Evolutionary conservation across 2,888 invertebrate genomes (phyloP), one percentile per base, ranked within the genome.

Genomic region (Pammene aurita): DNA sequence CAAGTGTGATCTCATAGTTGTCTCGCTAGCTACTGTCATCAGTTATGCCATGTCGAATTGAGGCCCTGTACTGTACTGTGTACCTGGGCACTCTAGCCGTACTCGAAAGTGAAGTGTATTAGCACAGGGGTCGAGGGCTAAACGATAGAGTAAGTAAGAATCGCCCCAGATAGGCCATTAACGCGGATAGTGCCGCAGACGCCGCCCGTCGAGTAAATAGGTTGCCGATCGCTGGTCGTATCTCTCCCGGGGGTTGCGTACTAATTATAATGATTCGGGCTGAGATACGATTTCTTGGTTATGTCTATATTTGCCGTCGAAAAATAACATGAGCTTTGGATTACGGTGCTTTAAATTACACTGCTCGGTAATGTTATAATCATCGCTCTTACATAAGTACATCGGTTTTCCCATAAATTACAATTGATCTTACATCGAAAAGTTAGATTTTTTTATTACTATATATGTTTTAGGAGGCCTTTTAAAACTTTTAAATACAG

Each of bases 111-210:
- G 7, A 44, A 26, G 26, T 44, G 44, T 9, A 2, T 9, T 38
- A 6, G 9, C 38, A 42, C 10, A 1, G 7, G 13, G 68, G 57
- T 63, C 64, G 73, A 72, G 71, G 70, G 73, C 70, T 73, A 66
- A 70, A 67, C 78, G 77, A 78, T 77, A 78, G 77, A 78, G 75
- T 71, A 77, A 79, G 76, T 71, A 73, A 72, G 75, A 76, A 26
- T 26, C 2, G 26, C 64, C 67, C 66, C 72, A 66, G 71, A 73
- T 74, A 73, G 73, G 67, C 70, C 73, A 76, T 77, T 78, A 76
- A 75, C 73, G 72, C 58, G 67, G 71, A 72, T 74, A 74, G 70
- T 60, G 44, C 44, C 34, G 70, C 66, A 64, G 26, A 26, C 26
- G 26, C 26, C 63, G 52, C 52, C 26, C 46, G 35, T 16, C 38